A percentile compares a stretch with the other conserved stretches of the same genome.
Evolutionary conservation across 2,797 vertebrate species (phyloP).

Genomic region (Antennarius maculatus): DNA sequence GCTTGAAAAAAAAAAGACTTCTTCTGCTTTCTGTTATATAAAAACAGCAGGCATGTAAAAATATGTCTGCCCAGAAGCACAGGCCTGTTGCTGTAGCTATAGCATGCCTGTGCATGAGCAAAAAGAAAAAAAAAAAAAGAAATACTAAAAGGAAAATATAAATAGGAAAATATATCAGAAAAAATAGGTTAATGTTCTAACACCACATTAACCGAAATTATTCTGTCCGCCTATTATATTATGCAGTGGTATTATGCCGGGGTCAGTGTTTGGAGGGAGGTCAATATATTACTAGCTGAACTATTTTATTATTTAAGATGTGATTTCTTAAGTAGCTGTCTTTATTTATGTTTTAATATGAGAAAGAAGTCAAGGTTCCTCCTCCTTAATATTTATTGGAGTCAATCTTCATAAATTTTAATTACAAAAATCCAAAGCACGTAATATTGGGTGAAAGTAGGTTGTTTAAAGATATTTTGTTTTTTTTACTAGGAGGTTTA

Average conservation of each 20-base stretch:
- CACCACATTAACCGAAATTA: slow-evolving; percentile 25
- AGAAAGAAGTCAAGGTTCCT: background rate
- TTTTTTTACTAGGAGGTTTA: slow-evolving; percentile 11
- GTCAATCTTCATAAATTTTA: slow-evolving; percentile 34
- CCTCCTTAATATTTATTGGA: slow-evolving; percentile 33
- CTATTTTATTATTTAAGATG: slow-evolving; percentile 10
- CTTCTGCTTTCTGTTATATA: slow-evolving; percentile 43
- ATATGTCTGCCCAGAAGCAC: slow-evolving; percentile 20
- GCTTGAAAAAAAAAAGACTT: slow-evolving; percentile 3
- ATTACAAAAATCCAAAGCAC: slow-evolving; percentile 39
- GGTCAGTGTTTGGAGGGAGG: slow-evolving; percentile 41
- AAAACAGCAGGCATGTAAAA: slow-evolving; percentile 35
- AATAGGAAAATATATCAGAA: slow-evolving; percentile 35
- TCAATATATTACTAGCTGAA: slow-evolving; percentile 23
- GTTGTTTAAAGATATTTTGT: slow-evolving; percentile 37
- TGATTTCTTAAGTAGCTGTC: slow-evolving; percentile 6
- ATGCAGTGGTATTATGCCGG: slow-evolving; percentile 22
- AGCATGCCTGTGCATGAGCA: slow-evolving; percentile 16
- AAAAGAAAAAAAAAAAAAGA: too few species aligned
- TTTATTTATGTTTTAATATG: slow-evolving; percentile 25
- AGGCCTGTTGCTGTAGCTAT: slow-evolving; percentile 47
- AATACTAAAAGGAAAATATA: slow-evolving; percentile 4
- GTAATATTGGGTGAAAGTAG: slow-evolving; percentile 36
- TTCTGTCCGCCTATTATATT: slow-evolving; percentile 35
- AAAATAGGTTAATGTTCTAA: slow-evolving; percentile 39